phyloP scores from a whole-genome alignment of 2,113 vertebrate species.

The Labeo catla region DNA sequence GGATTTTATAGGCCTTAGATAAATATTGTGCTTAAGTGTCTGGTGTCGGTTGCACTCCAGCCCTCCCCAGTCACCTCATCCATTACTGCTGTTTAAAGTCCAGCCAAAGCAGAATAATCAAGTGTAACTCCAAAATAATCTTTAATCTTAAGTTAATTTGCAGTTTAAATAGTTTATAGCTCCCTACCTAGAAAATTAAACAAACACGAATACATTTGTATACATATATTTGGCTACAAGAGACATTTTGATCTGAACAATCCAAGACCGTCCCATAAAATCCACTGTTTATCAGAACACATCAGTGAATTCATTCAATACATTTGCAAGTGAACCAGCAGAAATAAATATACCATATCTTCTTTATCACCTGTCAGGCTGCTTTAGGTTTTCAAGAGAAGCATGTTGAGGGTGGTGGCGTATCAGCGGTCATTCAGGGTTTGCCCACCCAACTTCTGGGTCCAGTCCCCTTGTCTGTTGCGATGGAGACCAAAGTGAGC shows the following conservation, averaged over 20 bases:
- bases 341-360: neutral
- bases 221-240: neutral
- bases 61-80: slow-evolving; percentile 74
- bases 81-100: slow-evolving; percentile 73
- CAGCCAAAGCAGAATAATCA: slow-evolving; percentile 66
- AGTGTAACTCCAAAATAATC: slow-evolving; percentile 68
- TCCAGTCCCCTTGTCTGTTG: slow-evolving; percentile 81
- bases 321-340: neutral
- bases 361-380: slow-evolving; percentile 73
- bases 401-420: slow-evolving; percentile 77
- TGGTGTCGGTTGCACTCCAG: slow-evolving; percentile 70
- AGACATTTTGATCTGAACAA: neutral
- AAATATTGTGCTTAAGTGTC: slow-evolving; percentile 77
- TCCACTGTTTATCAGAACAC: neutral
- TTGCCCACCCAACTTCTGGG: slow-evolving; percentile 85
- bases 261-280: neutral
- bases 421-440: slow-evolving; percentile 78
- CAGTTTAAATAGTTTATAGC: slow-evolving; percentile 61
- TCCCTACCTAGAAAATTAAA: neutral
- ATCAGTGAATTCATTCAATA: neutral
- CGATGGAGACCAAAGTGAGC: slow-evolving; percentile 89
- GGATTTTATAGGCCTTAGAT: slow-evolving; percentile 76
- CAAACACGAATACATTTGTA: neutral
- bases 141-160: slow-evolving; percentile 67
- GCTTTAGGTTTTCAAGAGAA: slow-evolving; percentile 87